These are phyloP conservation scores for Pagetopsis macropterus DNA, from an alignment of 2,797 vertebrate genomes.

Conservation along the genomic window DNA sequence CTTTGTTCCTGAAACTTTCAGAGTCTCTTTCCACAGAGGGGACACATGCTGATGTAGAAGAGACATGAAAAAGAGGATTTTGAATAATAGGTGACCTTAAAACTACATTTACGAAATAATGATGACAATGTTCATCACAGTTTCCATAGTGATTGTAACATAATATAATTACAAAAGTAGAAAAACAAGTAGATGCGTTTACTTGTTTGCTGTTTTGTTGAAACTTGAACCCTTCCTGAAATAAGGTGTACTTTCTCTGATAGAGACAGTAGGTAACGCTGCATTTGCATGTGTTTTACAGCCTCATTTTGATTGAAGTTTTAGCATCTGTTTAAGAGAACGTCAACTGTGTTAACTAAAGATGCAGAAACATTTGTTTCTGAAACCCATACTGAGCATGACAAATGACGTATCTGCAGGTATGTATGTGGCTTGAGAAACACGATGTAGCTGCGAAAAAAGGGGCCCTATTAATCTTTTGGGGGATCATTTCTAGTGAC, in stretches of 20 bases:
- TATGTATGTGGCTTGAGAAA: too few species aligned
- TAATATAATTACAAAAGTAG: not conserved
- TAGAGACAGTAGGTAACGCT: not conserved
- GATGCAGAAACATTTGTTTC: too few species aligned
- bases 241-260: not conserved
- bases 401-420: too few species aligned
- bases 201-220: not conserved
- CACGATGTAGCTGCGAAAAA: too few species aligned
- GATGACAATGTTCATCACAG: not conserved
- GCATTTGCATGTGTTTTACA: not conserved
- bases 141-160: not conserved
- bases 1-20: too few species aligned
- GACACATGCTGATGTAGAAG: too few species aligned
- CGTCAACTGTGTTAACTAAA: not conserved
- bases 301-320: not conserved
- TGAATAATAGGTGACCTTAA: too few species aligned
- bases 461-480: too few species aligned
- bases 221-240: conserved; percentile 8
- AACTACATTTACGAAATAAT: not conserved
- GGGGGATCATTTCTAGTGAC: not conserved
- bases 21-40: too few species aligned
- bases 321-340: not conserved
- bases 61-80: too few species aligned
- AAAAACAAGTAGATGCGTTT: not conserved
- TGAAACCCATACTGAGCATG: too few species aligned